Base-by-base conservation (phyloP, 2,888 invertebrate species). In the Lathronympha strigana region DNA sequence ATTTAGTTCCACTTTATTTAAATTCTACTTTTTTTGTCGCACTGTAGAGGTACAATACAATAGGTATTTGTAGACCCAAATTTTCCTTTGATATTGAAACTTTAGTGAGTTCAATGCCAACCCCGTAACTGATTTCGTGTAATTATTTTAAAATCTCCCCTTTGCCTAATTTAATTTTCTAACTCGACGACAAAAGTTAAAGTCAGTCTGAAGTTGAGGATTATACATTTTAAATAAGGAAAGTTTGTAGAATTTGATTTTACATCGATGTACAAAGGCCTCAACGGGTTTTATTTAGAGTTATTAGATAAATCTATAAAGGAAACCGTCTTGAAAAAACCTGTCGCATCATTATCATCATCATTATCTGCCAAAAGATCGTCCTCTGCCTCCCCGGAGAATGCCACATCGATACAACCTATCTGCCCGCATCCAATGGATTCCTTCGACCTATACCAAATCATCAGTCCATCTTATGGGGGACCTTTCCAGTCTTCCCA, bases 111-210 rank as follows among this genome's bases (percentile, higher is more conserved):
- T 36, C 45, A 36, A 17, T 64, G 58, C 53, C 60, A 57, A 60
- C 64, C 58, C 38, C 19, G 6, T 13, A 36, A 50, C 36, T 51
- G 33, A 51, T 58, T 51, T 40, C 36, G 51, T 51, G 58, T 64
- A 64, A 64, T 64, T 53, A 64, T 64, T 64, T 64, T 60, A 64
- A 64, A 60, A 64, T 64, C 64, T 64, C 45, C 51, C 63, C 58
- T 51, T 36, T 36, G 11, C 45, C 33, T 60, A 51, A 64, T 60
- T 60, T 28, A 60, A 64, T 60, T 64, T 45, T 25, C 38, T 15
- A 63, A 63, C 50, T 60, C 33, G 58, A 45, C 51, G 64, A 64
- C 64, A 64, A 53, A 64, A 64, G 57, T 60, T 64, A 2, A n/a
- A 53, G 51, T 53, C 64, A 45, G 51, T 28, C 57, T 58, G 47